A percentile compares a stretch with the other conserved stretches of the same genome.
phyloP scores from a whole-genome alignment of 2,888 invertebrate species.

The Trypoxylon attenuatum region DNA sequence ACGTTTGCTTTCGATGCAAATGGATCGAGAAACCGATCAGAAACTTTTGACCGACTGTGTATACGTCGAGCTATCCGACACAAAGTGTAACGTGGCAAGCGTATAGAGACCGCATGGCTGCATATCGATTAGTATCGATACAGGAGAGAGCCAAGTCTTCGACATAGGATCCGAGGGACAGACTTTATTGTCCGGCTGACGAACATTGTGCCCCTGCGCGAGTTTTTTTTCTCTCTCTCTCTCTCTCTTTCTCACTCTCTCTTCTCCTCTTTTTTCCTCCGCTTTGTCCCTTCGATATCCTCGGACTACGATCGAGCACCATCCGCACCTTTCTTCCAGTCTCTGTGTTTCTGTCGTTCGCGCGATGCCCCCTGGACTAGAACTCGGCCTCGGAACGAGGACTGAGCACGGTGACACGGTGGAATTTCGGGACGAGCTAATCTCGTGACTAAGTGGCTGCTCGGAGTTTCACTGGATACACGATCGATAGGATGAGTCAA shows the following conservation, averaged over 20 bases:
- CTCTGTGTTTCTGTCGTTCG: constrained; percentile 50
- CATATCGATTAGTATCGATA: constrained; percentile 65
- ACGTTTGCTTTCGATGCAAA: not conserved
- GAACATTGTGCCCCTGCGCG: constrained; percentile 60
- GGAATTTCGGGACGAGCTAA: constrained; percentile 51
- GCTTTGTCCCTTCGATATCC: not conserved
- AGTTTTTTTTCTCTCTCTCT: constrained; percentile 38
- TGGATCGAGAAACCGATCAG: not conserved
- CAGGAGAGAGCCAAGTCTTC: constrained; percentile 35
- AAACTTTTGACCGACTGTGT: constrained; percentile 25
- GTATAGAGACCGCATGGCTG: constrained; percentile 4
- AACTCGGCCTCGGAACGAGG: not conserved
- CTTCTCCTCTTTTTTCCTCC: constrained; percentile 8
- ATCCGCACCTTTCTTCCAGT: constrained; percentile 10
- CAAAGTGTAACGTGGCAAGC: constrained; percentile 41
- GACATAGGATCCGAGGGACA: constrained; percentile 51
- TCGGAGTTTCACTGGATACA: constrained; percentile 37
- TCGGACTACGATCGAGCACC: not conserved
- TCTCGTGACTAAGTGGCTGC: constrained; percentile 55
- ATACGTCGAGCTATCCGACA: too few relatives aligned
- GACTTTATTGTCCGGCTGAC: constrained; percentile 59
- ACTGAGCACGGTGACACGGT: constrained; percentile 50
- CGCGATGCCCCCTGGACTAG: not conserved
- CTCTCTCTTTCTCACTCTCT: constrained; percentile 17
- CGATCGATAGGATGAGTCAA: constrained; percentile 32